These are phyloP conservation scores for Hemaris fuciformis DNA, from an alignment of 2,888 invertebrate genomes.

Conservation along the genomic window DNA sequence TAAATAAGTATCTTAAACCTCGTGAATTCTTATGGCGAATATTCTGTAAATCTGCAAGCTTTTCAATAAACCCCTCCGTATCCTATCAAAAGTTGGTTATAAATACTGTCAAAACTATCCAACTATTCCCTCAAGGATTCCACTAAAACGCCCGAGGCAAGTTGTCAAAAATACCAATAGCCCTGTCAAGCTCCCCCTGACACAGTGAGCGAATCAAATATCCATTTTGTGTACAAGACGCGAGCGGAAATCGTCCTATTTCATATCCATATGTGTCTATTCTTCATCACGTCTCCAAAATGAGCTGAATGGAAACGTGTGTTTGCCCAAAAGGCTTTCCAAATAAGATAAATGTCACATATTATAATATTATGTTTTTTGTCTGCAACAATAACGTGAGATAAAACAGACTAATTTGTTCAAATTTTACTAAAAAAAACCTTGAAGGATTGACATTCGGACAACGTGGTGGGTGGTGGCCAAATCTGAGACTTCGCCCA, in stretches of 20 bases:
- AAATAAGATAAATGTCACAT: neutral
- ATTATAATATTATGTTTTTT: neutral
- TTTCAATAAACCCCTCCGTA: no score
- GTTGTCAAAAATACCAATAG: slow-evolving; percentile 41
- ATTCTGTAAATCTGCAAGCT: no score
- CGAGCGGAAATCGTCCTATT: neutral
- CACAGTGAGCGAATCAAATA: neutral
- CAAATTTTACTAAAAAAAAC: no score
- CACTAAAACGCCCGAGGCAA: slow-evolving; percentile 31
- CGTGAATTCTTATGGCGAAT: no score
- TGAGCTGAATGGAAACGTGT: neutral
- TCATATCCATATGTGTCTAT: neutral
- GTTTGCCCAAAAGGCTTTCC: neutral
- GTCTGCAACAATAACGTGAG: no score
- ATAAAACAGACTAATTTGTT: no score
- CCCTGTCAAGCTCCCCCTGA: neutral
- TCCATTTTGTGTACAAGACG: neutral
- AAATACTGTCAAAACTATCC: neutral
- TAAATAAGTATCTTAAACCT: no score
- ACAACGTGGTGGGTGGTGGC: no score
- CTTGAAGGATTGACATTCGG: no score
- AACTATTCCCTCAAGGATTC: neutral
- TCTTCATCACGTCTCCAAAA: neutral
- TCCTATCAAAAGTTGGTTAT: neutral
- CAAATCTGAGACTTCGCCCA: no score